Percentiles rank a stretch among this genome's conserved stretches.
phyloP scores from a whole-genome alignment of 1,140 invertebrate species.

The Rhagoletis zephyria region DNA sequence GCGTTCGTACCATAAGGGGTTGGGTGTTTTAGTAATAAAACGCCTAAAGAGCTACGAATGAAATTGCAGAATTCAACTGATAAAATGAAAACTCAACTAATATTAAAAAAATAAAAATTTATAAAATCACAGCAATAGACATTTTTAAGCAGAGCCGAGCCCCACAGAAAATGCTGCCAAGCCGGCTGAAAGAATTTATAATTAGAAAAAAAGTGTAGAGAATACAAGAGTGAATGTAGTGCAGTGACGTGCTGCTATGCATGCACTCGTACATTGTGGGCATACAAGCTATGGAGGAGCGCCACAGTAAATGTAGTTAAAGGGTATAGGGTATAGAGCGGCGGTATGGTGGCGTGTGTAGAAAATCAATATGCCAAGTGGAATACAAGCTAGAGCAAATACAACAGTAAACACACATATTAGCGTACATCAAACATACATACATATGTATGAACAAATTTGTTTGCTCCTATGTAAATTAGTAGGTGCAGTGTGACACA shows the following conservation, averaged over 20 bases:
- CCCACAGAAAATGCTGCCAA: conserved; percentile 11
- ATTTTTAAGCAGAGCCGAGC: neutral
- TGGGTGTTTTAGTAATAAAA: neutral
- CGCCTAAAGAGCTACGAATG: neutral
- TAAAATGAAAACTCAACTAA: neutral
- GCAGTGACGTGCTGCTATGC: conserved; percentile 17
- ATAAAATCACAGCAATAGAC: neutral
- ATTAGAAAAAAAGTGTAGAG: neutral
- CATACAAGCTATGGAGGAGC: neutral
- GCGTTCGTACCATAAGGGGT: too few species aligned
- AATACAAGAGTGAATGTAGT: neutral
- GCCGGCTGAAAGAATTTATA: conserved; percentile 26
- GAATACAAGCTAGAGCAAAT: conserved; percentile 10
- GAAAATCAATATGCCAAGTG: conserved; percentile 45
- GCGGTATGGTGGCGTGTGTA: conserved; percentile 32
- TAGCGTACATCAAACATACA: neutral
- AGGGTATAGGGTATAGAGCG: neutral
- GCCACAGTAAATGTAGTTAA: neutral
- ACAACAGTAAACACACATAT: neutral
- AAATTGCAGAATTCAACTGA: too few species aligned
- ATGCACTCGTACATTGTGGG: neutral
- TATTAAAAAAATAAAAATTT: neutral
- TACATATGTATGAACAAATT: neutral
- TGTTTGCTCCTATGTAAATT: neutral
- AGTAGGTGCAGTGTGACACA: neutral